Conservation (phyloP, 2,113 vertebrate genomes). For the Callospermophilus lateralis region DNA sequence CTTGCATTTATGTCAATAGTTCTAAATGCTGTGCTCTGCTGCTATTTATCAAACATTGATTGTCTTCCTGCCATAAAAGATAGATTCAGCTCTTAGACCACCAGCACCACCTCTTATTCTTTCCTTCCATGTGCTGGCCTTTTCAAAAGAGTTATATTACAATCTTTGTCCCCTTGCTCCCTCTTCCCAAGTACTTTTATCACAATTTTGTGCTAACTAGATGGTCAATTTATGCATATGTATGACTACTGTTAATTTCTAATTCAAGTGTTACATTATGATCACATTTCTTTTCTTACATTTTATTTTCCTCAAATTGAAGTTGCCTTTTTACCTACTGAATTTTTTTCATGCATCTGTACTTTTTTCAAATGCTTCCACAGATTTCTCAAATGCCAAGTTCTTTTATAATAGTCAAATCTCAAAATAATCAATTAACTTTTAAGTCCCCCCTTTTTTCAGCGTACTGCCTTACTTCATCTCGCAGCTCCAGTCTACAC, state of each 20-base stretch:
- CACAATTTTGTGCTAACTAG: background rate
- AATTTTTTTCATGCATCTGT: background rate
- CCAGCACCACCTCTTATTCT: background rate
- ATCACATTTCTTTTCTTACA: slow-evolving; percentile 8
- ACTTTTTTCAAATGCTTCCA: background rate
- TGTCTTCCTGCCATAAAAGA: background rate
- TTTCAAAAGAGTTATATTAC: background rate
- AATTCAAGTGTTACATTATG: background rate
- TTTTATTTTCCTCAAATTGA: slow-evolving; percentile 5
- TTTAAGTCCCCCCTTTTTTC: background rate
- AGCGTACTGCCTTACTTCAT: background rate
- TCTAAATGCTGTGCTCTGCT: background rate
- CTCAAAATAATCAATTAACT: background rate
- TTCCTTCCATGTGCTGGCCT: background rate
- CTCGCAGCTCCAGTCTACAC: background rate
- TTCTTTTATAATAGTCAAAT: background rate
- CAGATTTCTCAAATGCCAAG: background rate
- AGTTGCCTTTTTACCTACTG: background rate
- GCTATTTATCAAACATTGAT: background rate
- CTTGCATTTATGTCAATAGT: background rate
- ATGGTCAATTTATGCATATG: background rate
- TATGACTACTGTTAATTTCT: slow-evolving; percentile 24
- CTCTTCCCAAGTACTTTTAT: background rate
- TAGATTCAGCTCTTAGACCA: background rate
- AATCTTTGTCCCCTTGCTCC: background rate